Evolutionary conservation across 2,888 invertebrate species (phyloP).

Genomic region (Panzeria rudis): DNA sequence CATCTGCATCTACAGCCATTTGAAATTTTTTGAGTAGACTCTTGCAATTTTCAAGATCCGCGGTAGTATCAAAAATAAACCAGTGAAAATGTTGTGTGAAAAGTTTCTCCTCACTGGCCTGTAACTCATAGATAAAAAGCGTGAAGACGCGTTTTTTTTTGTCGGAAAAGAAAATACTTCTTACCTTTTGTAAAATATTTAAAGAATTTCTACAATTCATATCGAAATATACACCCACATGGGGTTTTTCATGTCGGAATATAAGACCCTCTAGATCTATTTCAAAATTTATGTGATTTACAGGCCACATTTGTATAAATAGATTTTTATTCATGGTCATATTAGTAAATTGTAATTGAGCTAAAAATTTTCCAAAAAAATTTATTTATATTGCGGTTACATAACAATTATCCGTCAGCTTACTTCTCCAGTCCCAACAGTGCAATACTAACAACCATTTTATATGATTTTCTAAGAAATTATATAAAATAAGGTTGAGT

Average conservation of each 20-base stretch:
- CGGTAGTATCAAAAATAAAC: slow-evolving; percentile 77
- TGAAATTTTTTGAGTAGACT: slow-evolving; percentile 76
- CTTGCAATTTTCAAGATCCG: slow-evolving; percentile 70
- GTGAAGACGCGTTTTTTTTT: not conserved
- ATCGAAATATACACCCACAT: slow-evolving; percentile 51
- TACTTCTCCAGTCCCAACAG: slow-evolving; percentile 56
- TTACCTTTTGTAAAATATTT: slow-evolving; percentile 50
- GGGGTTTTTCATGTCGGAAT: slow-evolving; percentile 22
- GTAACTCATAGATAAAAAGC: not conserved
- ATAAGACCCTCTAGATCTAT: slow-evolving; percentile 5
- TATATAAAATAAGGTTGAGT: slow-evolving; percentile 45
- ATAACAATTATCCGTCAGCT: not conserved
- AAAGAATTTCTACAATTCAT: slow-evolving; percentile 51
- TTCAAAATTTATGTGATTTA: slow-evolving; percentile 28
- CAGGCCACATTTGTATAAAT: slow-evolving; percentile 55
- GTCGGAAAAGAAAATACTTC: not conserved
- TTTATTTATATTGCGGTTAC: too few relatives aligned
- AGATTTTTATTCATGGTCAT: slow-evolving; percentile 46
- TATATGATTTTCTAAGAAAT: slow-evolving; percentile 52
- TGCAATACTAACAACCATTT: slow-evolving; percentile 57
- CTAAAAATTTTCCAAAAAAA: slow-evolving; percentile 9
- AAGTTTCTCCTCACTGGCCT: slow-evolving; percentile 77
- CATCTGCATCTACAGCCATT: slow-evolving; percentile 80
- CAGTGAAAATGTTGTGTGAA: slow-evolving; percentile 79
- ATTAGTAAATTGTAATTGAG: slow-evolving; percentile 50